Percentiles rank a stretch among this genome's conserved stretches.
Conservation (phyloP, 2,888 invertebrate genomes). For the Cerastoderma edule region DNA sequence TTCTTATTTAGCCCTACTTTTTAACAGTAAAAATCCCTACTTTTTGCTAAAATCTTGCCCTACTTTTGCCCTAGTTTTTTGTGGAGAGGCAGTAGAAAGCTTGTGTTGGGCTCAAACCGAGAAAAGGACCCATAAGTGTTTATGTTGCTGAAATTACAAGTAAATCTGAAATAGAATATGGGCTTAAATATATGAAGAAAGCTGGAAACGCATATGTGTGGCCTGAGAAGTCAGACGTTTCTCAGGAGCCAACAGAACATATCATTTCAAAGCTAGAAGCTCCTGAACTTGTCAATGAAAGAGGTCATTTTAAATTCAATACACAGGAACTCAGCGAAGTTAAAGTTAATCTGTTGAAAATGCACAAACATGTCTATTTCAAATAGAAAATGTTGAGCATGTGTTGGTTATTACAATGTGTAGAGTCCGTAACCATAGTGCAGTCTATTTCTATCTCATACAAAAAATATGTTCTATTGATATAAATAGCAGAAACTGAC, state of each 20-base stretch:
- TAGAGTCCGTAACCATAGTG: conserved; percentile 1
- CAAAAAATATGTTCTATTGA: too few relatives aligned
- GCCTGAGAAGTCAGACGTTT: conserved; percentile 29
- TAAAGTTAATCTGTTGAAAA: conserved; percentile 22
- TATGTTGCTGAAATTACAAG: conserved; percentile 34
- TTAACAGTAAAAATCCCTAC: too few relatives aligned
- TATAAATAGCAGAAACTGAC: too few relatives aligned
- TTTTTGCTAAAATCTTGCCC: too few relatives aligned
- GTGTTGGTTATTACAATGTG: too few relatives aligned
- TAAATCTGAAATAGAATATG: conserved; percentile 17
- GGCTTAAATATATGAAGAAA: conserved; percentile 33
- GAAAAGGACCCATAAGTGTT: conserved; percentile 33
- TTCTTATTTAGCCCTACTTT: too few relatives aligned
- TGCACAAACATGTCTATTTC: conserved; percentile 25
- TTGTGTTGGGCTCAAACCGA: conserved; percentile 37
- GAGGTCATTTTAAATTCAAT: conserved; percentile 35
- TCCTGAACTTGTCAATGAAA: conserved; percentile 40
- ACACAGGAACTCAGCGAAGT: conserved; percentile 13
- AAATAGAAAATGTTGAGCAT: background rate
- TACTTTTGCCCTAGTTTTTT: too few relatives aligned
- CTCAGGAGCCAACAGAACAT: conserved; percentile 20
- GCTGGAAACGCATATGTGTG: conserved; percentile 27
- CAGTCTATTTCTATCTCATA: too few relatives aligned
- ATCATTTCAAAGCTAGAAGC: conserved; percentile 17
- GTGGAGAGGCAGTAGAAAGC: too few relatives aligned